A percentile compares a stretch with the other conserved stretches of the same genome.
These are phyloP conservation scores for Ectemnius lituratus DNA, from an alignment of 2,888 invertebrate genomes.

Conservation along the genomic window DNA sequence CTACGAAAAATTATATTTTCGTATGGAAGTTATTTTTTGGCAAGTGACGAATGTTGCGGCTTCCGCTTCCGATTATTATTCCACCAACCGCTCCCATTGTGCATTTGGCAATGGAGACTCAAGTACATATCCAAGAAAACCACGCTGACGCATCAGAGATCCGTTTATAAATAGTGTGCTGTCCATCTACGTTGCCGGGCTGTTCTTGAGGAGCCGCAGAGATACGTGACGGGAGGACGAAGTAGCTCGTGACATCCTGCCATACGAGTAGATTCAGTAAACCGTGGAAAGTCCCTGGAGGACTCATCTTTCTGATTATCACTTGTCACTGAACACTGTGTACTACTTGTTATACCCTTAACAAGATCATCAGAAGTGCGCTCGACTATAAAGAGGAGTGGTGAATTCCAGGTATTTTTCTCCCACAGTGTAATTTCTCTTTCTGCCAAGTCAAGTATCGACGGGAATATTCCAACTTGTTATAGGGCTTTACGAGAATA, in stretches of 20 bases:
- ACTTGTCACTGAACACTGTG: background rate
- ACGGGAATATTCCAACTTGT: too few relatives aligned
- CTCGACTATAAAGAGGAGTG: background rate
- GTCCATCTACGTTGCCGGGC: slow-evolving; percentile 26
- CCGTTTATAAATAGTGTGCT: slow-evolving; percentile 39
- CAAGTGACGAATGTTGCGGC: too few relatives aligned
- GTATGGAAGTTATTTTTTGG: too few relatives aligned
- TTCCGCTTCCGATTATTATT: too few relatives aligned
- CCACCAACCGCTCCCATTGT: background rate
- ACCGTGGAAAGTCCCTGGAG: slow-evolving; percentile 16
- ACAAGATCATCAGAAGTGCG: slow-evolving; percentile 9
- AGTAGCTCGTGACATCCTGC: slow-evolving; percentile 69
- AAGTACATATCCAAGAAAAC: slow-evolving; percentile 23
- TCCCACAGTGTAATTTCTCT: background rate
- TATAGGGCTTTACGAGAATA: too few relatives aligned
- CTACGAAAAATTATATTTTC: too few relatives aligned
- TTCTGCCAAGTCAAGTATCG: background rate
- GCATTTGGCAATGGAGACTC: slow-evolving; percentile 25
- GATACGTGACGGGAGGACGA: slow-evolving; percentile 64
- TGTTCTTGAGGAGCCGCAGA: slow-evolving; percentile 37
- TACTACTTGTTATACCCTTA: slow-evolving; percentile 19
- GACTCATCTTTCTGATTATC: slow-evolving; percentile 26
- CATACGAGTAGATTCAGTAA: slow-evolving; percentile 51
- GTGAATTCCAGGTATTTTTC: background rate
- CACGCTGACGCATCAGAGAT: slow-evolving; percentile 7